Conservation (phyloP, 1,140 invertebrate genomes). For the Mycetomoellerius zeteki region DNA sequence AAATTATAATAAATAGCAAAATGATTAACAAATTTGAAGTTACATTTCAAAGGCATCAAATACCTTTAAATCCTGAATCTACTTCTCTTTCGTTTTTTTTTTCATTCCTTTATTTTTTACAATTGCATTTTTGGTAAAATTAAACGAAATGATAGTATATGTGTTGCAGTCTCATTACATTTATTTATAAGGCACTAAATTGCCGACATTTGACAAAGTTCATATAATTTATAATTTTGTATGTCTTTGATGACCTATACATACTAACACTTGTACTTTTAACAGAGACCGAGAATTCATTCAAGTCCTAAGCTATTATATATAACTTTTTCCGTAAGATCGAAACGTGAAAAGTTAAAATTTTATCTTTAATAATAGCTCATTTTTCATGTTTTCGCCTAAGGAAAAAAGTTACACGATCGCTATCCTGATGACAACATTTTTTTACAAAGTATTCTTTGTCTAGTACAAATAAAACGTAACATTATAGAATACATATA, state of each 20-base stretch:
- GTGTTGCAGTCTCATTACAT: constrained; percentile 47
- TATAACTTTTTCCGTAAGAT: too few relatives aligned
- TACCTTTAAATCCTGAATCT: neutral
- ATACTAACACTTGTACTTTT: neutral
- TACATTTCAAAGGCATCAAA: neutral
- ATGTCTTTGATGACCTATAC: neutral
- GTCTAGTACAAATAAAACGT: constrained; percentile 12
- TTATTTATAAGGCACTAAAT: constrained; percentile 47
- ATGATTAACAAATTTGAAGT: constrained; percentile 25
- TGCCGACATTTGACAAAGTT: constrained; percentile 35
- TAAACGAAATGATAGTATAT: constrained; percentile 3
- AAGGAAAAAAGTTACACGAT: too few relatives aligned
- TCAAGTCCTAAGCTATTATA: neutral
- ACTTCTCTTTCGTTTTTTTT: neutral
- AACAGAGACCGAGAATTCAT: neutral
- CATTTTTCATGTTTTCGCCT: too few relatives aligned
- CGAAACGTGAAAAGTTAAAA: too few relatives aligned
- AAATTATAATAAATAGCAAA: constrained; percentile 60
- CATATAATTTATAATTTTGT: constrained; percentile 23
- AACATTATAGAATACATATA: constrained; percentile 15
- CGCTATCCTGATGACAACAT: neutral
- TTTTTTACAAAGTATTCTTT: constrained; percentile 35
- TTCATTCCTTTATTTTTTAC: neutral
- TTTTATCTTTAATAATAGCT: too few relatives aligned
- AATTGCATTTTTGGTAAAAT: neutral